Base-by-base conservation (phyloP, 2,113 vertebrate species). In the Mus pahari region DNA sequence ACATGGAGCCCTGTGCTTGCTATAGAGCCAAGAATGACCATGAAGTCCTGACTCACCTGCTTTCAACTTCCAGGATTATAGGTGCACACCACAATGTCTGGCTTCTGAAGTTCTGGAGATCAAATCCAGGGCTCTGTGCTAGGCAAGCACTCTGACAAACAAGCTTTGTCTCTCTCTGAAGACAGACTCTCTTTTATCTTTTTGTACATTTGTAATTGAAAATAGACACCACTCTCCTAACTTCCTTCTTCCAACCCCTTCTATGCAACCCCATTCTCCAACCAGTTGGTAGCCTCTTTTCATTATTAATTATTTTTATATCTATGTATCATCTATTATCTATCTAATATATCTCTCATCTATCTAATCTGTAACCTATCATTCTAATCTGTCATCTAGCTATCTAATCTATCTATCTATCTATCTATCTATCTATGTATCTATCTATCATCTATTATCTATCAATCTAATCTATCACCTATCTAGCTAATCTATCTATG, bases 81-180 rank as follows among this genome's bases (percentile, higher is more conserved):
- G 36, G 39, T 16, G 0, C 5, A 24, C 7, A 17, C 13, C 7
- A 31, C 6, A 1, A 5, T 62, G 55, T 14, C 13, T 39, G 12
- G 81, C 14, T 62, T 42, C 36, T 42, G 81, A 62, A 22, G 7
- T 83, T 39, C 22, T 84, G 58, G 11, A 14, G 11, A 17, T 31
- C 58, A 84, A 45, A 84, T 24, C 39, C 58, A 64, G 58, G 81
- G 24, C 58, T 64, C 45, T 45, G n/a, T 31, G 12, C n/a, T 62
- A 39, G 79, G n/a, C 22, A 60, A 60, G 20, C 1, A 1, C 78
- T 58, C 10, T 55, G 24, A 10, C 10, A 24, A 58, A 12, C 31
- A 0, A 60, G n/a, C 22, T 39, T 39, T n/a, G 3, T 45, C 19
- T 55, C 50, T 58, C 79, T 82, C 53, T 12, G 24, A 58, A n/a